Base-by-base conservation (phyloP, 2,113 vertebrate species). In the Azemiops feae region DNA sequence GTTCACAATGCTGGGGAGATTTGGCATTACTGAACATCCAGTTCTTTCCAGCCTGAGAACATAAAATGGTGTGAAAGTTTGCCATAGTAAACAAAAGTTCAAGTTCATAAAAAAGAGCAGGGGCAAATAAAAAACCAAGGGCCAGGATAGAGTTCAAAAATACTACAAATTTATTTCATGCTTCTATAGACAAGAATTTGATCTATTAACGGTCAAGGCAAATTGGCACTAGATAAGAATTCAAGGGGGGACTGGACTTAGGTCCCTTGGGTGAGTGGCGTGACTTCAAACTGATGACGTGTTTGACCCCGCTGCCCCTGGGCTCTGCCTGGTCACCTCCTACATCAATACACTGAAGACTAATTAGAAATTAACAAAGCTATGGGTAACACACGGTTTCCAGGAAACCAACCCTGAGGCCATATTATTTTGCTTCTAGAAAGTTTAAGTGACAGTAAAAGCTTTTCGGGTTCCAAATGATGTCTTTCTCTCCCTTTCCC, bases 1-100 rank as follows among this genome's bases (percentile, higher is more conserved):
- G 96, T 93, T 99, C 99, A 1, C 99, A 99, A 97, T 99, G 99
- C 0, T 97, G 98, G 0, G 99, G 98, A 4, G 98, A 97, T 90
- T 99, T 99, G 27, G 99, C 99, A 0, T 99, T 99, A 91, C 98
- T 99, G 69, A 99, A 99, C 99, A 99, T 99, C 99, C 99, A 99
- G 97, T 99, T 99, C 97, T 99, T 99, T 23, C 99, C 99, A 45
- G 98, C 99, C 99, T 99, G 92, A 22, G 1, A 30, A 94, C 2
- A 92, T 12, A 47, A 94, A 74, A 39, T 14, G 18, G 20, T 5
- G 74, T 10, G 43, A n/a, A 88, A 50, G 4, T 30, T 45, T 22
- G 53, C 5, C 9, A 85, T n/a, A 52, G 58, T 47, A 64, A 50
- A 87, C 11, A 30, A 87, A 50, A 52, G 45, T 30, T 52, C 47